Percentiles rank a stretch among this genome's conserved stretches.
phyloP scores from a whole-genome alignment of 2,888 invertebrate genomes.

The Heliconius cydno region DNA sequence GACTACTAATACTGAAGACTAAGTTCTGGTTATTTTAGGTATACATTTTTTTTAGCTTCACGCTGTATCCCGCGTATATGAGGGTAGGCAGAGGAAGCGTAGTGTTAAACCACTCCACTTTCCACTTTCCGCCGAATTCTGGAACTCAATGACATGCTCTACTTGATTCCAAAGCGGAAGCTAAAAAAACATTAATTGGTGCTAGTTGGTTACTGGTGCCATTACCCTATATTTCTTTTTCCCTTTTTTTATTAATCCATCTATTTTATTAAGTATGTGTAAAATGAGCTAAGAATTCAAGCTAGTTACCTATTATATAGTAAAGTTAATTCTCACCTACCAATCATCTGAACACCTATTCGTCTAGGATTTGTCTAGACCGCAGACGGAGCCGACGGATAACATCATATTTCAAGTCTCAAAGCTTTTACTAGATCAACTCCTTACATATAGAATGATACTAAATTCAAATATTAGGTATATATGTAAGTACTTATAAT shows the following conservation, averaged over 20 bases:
- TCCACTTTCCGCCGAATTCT: too few relatives aligned
- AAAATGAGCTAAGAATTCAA: not conserved
- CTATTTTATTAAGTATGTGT: too few relatives aligned
- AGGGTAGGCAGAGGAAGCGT: too few relatives aligned
- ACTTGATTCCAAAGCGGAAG: too few relatives aligned
- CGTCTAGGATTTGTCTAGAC: constrained; percentile 55
- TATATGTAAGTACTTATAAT: not conserved
- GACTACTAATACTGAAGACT: not conserved
- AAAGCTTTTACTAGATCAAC: constrained; percentile 48
- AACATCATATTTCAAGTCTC: constrained; percentile 51
- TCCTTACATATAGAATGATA: constrained; percentile 22
- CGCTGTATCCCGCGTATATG: too few relatives aligned
- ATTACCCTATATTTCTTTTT: too few relatives aligned
- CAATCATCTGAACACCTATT: constrained; percentile 51
- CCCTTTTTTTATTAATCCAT: too few relatives aligned
- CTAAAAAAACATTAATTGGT: too few relatives aligned
- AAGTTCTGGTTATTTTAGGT: not conserved
- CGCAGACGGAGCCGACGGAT: constrained; percentile 48
- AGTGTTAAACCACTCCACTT: too few relatives aligned
- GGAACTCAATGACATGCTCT: too few relatives aligned
- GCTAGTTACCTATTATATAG: not conserved
- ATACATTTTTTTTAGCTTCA: not conserved
- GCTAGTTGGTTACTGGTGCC: too few relatives aligned
- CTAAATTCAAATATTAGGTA: not conserved
- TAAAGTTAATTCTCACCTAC: constrained; percentile 32